Evolutionary conservation across 2,113 vertebrate species (phyloP).

Genomic region (Tyrannus savana): DNA sequence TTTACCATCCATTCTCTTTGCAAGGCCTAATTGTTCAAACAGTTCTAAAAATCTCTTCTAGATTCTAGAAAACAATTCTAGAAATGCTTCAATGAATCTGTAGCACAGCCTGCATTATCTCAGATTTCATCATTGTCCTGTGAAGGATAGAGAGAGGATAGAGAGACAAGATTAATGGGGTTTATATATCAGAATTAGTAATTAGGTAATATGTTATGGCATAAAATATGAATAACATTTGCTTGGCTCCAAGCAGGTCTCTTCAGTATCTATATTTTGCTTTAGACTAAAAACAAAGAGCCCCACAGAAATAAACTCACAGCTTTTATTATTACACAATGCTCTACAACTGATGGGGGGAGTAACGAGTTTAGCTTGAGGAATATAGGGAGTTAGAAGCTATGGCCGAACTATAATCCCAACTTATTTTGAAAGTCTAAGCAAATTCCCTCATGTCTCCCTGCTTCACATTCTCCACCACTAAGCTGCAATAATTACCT

Average conservation of each 20-base stretch:
- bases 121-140: background rate
- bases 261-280: background rate
- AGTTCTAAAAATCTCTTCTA: background rate
- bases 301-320: background rate
- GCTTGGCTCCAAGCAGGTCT: background rate
- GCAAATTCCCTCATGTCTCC: background rate
- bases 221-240: conserved; percentile 35
- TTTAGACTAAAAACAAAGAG: background rate
- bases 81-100: background rate
- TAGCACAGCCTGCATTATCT: background rate
- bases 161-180: background rate
- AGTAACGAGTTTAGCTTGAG: background rate
- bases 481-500: background rate
- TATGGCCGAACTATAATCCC: background rate
- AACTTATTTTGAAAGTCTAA: background rate
- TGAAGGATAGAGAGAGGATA: background rate
- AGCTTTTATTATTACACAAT: background rate
- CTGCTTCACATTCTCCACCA: background rate
- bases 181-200: conserved; percentile 28
- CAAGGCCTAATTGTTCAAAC: background rate
- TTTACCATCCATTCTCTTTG: background rate
- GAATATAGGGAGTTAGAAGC: background rate
- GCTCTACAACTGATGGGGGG: background rate
- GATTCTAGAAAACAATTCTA: background rate
- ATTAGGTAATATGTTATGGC: background rate